These are phyloP conservation scores for Chironomus tentans DNA, from an alignment of 2,888 invertebrate genomes.

Conservation along the genomic window DNA sequence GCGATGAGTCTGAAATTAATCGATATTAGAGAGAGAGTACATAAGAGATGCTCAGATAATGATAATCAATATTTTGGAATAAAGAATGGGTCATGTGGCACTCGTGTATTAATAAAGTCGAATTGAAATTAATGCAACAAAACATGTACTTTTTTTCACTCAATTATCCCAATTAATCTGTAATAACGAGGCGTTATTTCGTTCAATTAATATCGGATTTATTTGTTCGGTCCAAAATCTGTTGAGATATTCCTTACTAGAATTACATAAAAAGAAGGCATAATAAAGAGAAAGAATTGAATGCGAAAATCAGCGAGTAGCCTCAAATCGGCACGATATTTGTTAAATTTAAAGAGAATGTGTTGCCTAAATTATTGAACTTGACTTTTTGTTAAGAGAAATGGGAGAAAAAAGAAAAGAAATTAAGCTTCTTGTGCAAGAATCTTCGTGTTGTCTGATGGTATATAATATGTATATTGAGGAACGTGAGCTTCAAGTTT, in stretches of 20 bases:
- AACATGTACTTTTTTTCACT: not conserved
- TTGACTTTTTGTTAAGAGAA: slow-evolving; percentile 1
- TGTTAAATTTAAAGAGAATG: not conserved
- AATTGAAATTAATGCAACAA: not conserved
- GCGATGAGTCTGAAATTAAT: not conserved
- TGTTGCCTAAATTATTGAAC: not conserved
- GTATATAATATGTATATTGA: not conserved
- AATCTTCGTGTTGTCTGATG: not conserved
- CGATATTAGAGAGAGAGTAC: too few relatives aligned
- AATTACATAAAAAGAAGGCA: not conserved
- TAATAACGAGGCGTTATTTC: not conserved
- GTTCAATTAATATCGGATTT: slow-evolving; percentile 10
- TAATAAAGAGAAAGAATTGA: not conserved
- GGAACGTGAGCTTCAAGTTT: slow-evolving; percentile 1
- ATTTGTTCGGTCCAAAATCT: not conserved
- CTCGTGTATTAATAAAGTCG: not conserved
- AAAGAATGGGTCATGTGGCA: not conserved
- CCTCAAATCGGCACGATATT: not conserved
- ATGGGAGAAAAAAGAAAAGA: not conserved
- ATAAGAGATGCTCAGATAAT: not conserved
- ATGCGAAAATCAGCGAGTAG: not conserved
- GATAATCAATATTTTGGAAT: not conserved
- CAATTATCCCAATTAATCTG: slow-evolving; percentile 11
- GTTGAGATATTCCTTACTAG: not conserved
- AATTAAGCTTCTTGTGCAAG: slow-evolving; percentile 1